Evolutionary conservation across 2,113 vertebrate genomes (phyloP).

Genomic region (Bubalus kerabau): DNA sequence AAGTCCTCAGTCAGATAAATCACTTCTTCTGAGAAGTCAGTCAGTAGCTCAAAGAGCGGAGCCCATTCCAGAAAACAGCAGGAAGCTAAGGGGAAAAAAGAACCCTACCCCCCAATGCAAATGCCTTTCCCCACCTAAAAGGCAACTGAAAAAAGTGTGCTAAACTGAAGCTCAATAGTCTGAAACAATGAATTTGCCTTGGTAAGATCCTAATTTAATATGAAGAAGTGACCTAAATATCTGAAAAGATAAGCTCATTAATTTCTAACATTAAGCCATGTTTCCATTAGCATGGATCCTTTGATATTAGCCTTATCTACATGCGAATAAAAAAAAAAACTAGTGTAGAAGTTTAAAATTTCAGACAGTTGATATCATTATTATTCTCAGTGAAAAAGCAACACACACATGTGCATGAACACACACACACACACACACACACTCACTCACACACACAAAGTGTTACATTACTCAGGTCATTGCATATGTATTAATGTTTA

Average conservation of each 20-base stretch:
- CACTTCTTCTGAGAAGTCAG: neutral
- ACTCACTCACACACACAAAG: neutral
- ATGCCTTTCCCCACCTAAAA: neutral
- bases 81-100: neutral
- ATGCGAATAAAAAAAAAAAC: neutral
- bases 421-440: neutral
- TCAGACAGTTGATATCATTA: neutral
- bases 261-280: constrained; percentile 27
- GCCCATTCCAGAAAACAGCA: no score
- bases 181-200: constrained; percentile 5
- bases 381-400: neutral
- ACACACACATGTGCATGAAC: neutral
- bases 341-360: neutral
- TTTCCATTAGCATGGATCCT: neutral
- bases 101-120: neutral
- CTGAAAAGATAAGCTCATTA: constrained; percentile 5
- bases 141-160: neutral
- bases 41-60: neutral
- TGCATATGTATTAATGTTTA: neutral
- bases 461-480: neutral
- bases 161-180: neutral
- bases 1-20: neutral
- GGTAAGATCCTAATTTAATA: neutral
- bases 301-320: constrained; percentile 6
- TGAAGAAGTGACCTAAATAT: neutral